phyloP scores from a whole-genome alignment of 2,888 invertebrate species.

The Agapetus fuscipes region DNA sequence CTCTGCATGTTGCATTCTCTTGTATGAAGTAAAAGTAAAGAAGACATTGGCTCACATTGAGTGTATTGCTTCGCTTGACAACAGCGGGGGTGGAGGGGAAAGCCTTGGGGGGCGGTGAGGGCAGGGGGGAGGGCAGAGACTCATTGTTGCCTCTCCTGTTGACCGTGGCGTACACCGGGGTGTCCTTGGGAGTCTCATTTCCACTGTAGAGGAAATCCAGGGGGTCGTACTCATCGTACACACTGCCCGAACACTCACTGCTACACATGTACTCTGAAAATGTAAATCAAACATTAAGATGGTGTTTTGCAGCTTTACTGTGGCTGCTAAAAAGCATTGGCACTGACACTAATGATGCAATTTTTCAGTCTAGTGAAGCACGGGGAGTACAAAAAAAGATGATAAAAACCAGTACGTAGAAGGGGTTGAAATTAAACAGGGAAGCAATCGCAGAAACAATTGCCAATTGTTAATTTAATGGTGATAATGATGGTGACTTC shows the following conservation, averaged over 20 bases:
- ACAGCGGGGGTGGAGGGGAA: conserved; percentile 34
- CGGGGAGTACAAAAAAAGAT: neutral
- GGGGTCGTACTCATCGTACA: conserved; percentile 44
- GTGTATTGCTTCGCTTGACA: conserved; percentile 33
- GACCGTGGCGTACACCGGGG: conserved; percentile 37
- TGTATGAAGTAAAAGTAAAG: no score
- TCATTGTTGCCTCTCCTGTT: conserved; percentile 24
- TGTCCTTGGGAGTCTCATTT: conserved; percentile 37
- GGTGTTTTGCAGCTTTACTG: neutral
- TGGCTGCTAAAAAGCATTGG: no score
- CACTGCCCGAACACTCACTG: conserved; percentile 39
- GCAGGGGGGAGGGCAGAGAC: conserved; percentile 26
- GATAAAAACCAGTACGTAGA: no score
- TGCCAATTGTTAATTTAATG: no score
- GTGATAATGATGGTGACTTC: no score
- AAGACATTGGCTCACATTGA: conserved; percentile 26
- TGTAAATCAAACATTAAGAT: neutral
- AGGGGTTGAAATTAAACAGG: no score
- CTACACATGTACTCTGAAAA: conserved; percentile 33
- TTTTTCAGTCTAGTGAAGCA: no score
- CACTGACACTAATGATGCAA: no score
- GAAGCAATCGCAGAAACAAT: no score
- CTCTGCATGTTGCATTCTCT: no score
- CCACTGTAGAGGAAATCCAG: conserved; percentile 42
- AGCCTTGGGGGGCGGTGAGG: conserved; percentile 39